Conservation (phyloP, 2,888 invertebrate species). For the Ariolimax columbianus region DNA sequence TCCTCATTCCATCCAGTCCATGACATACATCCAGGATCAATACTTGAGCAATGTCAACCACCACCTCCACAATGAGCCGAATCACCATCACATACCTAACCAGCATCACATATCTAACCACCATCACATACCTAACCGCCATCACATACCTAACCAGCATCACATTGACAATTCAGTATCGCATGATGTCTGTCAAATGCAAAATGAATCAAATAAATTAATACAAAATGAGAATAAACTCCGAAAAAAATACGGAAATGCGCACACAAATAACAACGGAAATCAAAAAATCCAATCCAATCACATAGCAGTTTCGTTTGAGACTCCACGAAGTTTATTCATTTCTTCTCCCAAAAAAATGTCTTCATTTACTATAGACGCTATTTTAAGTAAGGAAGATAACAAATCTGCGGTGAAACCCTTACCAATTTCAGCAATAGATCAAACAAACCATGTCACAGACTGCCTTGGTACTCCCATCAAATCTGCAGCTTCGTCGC, state of each 20-base stretch:
- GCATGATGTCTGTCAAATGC: background rate
- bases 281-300: background rate
- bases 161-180: background rate
- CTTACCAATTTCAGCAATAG: background rate
- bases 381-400: conserved; percentile 64
- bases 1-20: conserved; percentile 29
- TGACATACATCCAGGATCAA: conserved; percentile 19
- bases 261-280: background rate
- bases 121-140: conserved; percentile 20
- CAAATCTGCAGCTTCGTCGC: background rate
- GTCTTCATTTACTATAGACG: conserved; percentile 70
- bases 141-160: background rate
- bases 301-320: background rate
- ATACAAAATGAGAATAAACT: background rate
- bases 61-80: conserved; percentile 18
- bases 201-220: background rate
- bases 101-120: background rate
- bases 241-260: background rate
- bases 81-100: background rate
- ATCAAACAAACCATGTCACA: background rate
- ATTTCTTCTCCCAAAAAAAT: conserved; percentile 51
- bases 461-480: background rate
- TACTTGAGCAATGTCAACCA: background rate
- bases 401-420: background rate
- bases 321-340: too few relatives aligned